Conservation (phyloP, 1,140 invertebrate genomes). For the Drosophila tristis region DNA sequence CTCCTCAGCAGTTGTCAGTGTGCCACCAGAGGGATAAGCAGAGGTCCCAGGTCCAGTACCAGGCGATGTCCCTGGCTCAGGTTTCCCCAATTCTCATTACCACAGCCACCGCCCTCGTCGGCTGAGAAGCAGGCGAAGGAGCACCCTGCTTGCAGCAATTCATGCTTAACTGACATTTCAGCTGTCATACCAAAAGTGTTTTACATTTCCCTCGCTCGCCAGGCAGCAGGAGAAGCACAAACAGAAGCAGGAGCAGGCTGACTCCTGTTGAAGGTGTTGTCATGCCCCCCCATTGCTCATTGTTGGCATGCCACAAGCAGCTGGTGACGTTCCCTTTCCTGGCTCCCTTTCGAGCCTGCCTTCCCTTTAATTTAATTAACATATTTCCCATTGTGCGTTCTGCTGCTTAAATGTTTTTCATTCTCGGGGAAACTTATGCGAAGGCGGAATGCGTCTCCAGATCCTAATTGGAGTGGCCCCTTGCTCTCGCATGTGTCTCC, state of each 20-base stretch:
- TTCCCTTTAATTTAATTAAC: slow-evolving; percentile 69
- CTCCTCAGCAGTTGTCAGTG: slow-evolving; percentile 50
- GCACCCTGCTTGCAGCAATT: slow-evolving; percentile 43
- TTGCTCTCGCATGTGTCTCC: not conserved
- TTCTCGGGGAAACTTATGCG: slow-evolving; percentile 9
- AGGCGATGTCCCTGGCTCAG: not conserved
- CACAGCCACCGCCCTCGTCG: not conserved
- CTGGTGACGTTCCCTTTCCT: slow-evolving; percentile 57
- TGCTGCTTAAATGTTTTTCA: slow-evolving; percentile 36
- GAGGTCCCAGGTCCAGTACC: too few relatives aligned
- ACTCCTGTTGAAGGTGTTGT: slow-evolving; percentile 54
- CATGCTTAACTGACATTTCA: slow-evolving; percentile 79
- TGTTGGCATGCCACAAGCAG: slow-evolving; percentile 77
- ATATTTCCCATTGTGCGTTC: slow-evolving; percentile 42
- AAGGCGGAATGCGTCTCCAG: too few relatives aligned
- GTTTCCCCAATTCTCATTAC: slow-evolving; percentile 53
- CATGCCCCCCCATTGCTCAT: slow-evolving; percentile 58
- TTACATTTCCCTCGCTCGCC: slow-evolving; percentile 64
- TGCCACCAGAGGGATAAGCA: slow-evolving; percentile 4
- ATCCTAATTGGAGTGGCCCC: slow-evolving; percentile 28
- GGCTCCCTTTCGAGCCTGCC: not conserved
- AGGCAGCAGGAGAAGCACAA: slow-evolving; percentile 23
- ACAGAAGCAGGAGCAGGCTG: slow-evolving; percentile 13
- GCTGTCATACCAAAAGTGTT: slow-evolving; percentile 80
- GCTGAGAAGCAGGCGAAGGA: too few relatives aligned